These are phyloP conservation scores for Unio pictorum DNA, from an alignment of 2,888 invertebrate genomes.

Conservation along the genomic window DNA sequence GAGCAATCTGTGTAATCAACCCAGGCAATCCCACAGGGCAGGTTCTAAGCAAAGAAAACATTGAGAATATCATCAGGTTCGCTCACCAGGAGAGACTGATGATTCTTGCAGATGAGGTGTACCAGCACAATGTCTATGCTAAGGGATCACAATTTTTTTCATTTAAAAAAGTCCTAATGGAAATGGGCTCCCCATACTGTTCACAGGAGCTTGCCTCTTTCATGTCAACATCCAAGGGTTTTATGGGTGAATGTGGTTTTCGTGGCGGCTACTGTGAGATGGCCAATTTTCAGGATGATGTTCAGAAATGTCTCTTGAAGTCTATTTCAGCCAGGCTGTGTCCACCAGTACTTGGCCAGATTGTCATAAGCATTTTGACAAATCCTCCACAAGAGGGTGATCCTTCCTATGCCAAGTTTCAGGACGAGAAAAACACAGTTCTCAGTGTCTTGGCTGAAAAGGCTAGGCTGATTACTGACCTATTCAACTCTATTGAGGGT, in stretches of 20 bases:
- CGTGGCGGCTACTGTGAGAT: constrained; percentile 96
- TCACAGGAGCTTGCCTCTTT: constrained; percentile 93
- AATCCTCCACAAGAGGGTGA: constrained; percentile 89
- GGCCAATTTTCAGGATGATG: constrained; percentile 86
- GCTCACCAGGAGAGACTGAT: constrained; percentile 88
- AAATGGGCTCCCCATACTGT: constrained; percentile 91
- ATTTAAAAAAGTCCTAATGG: constrained; percentile 92
- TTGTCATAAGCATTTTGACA: constrained; percentile 89
- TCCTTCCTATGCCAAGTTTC: constrained; percentile 78
- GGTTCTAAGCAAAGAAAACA: constrained; percentile 90
- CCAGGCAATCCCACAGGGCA: constrained; percentile 96
- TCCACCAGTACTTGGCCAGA: constrained; percentile 90
- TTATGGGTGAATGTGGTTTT: constrained; percentile 86
- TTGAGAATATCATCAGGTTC: constrained; percentile 92
- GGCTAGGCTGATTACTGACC: constrained; percentile 87
- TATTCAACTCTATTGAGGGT: constrained; percentile 93
- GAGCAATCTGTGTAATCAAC: constrained; percentile 95
- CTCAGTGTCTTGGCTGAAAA: constrained; percentile 83
- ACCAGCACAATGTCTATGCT: constrained; percentile 98
- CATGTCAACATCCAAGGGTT: constrained; percentile 95
- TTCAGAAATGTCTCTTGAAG: constrained; percentile 74
- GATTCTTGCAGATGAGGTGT: constrained; percentile 79
- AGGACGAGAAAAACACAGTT: constrained; percentile 80
- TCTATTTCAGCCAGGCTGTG: constrained; percentile 92
- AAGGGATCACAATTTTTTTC: constrained; percentile 88